Evolutionary conservation across 2,113 vertebrate species (phyloP), one percentile per base, ranked within the genome.

Genomic region (Channa maculata): DNA sequence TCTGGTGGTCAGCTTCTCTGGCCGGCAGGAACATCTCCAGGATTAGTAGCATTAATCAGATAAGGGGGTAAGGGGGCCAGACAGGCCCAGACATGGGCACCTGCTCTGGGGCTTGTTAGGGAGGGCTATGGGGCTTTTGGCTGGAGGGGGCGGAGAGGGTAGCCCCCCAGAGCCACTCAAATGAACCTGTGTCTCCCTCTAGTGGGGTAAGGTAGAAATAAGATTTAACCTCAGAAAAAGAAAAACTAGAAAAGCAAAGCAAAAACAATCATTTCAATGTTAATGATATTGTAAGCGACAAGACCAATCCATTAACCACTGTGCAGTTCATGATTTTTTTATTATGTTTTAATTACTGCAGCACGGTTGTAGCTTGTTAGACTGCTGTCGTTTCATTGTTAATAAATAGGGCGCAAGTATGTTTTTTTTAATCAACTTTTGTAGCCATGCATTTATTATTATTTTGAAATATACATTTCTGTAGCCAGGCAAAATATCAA

Each of bases 41-140:
- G 96, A 96, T 97, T 96, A 96, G 92, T 90, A 92, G 94, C 93
- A 95, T 95, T 96, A 95, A 96, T 96, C 95, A 96, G 96, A 97
- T 95, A 95, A 95, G 85, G 72, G 77, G 83, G 83, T 82, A 82
- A 84, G 85, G 86, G 24, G 84, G 86, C 79, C 80, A 86, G 89
- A 88, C 89, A 87, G 86, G 90, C 87, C 86, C 85, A 90, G 84
- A 91, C 88, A 92, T 82, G 87, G 91, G 83, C 94, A 92, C 94
- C 92, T 92, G 90, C 92, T 94, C 85, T 54, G 85, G 89, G 87
- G 86, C 79, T 77, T 72, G 80, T 58, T 68, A 63, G 76, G 75
- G 60, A 70, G 71, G 77, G 46, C 36, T 36, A 1, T 13, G 33
- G 58, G 59, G 8, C 6, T 14, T 41, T 51, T 71, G 65, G 83